phyloP scores from a whole-genome alignment of 1,140 invertebrate genomes.

The Theocolax elegans region DNA sequence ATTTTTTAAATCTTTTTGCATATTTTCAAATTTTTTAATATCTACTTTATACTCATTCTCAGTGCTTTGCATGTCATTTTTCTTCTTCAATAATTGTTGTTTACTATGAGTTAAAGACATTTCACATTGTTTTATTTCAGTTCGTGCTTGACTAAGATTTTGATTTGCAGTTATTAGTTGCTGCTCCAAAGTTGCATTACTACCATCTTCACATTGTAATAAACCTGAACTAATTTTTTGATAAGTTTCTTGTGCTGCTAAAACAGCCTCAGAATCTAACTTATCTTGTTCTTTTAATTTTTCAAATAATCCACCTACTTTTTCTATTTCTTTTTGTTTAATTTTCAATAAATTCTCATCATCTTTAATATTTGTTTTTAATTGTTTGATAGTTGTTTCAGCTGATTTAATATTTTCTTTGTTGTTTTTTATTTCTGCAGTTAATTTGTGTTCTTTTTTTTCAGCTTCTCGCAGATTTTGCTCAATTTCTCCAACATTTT shows the following conservation, averaged over 20 bases:
- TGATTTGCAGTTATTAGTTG: slow-evolving; percentile 87
- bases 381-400: slow-evolving; percentile 76
- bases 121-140: slow-evolving; percentile 81
- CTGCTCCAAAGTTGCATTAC: slow-evolving; percentile 87
- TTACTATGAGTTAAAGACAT: slow-evolving; percentile 82
- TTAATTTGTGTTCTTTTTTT: slow-evolving; percentile 75
- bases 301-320: slow-evolving; percentile 76
- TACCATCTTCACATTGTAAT: slow-evolving; percentile 82
- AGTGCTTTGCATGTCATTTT: slow-evolving; percentile 77
- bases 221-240: slow-evolving; percentile 87
- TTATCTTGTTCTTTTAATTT: slow-evolving; percentile 77
- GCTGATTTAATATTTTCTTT: slow-evolving; percentile 78
- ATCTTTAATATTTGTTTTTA: slow-evolving; percentile 77
- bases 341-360: slow-evolving; percentile 75
- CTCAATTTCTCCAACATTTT: slow-evolving; percentile 74
- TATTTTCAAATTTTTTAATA: slow-evolving; percentile 71
- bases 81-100: slow-evolving; percentile 75
- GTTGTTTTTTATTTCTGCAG: slow-evolving; percentile 76
- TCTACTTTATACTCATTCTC: slow-evolving; percentile 81
- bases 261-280: slow-evolving; percentile 75
- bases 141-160: slow-evolving; percentile 80
- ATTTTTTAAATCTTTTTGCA: slow-evolving; percentile 73
- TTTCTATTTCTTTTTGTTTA: slow-evolving; percentile 77
- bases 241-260: slow-evolving; percentile 80
- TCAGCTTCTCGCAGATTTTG: slow-evolving; percentile 74